Percentiles rank a stretch among this genome's conserved stretches.
Evolutionary conservation across 2,888 invertebrate genomes (phyloP).

Genomic region (Rambutsinella grinnellia): DNA sequence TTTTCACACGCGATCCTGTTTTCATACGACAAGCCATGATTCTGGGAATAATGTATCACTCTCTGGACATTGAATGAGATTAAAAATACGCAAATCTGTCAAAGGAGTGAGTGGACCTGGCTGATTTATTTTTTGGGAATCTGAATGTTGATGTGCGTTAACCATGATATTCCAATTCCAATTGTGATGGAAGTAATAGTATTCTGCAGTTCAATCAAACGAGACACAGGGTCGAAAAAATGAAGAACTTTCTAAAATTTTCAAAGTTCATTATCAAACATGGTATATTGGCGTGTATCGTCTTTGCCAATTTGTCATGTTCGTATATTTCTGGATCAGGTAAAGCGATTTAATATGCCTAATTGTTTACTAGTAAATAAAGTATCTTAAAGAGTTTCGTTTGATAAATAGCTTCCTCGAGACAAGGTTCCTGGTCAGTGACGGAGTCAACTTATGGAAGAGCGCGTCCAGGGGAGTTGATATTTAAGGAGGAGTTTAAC

Average conservation of each 20-base stretch:
- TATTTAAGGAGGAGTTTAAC: constrained; percentile 60
- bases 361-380: background rate
- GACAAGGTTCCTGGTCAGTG: constrained; percentile 60
- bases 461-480: constrained; percentile 56
- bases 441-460: constrained; percentile 55
- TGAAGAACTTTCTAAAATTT: background rate
- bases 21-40: constrained; percentile 29
- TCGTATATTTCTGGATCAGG: constrained; percentile 22
- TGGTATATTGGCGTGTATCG: constrained; percentile 6
- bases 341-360: background rate
- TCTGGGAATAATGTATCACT: too few relatives aligned
- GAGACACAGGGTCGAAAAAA: background rate
- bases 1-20: constrained; percentile 20
- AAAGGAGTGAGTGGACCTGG: background rate
- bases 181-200: constrained; percentile 5
- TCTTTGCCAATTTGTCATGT: constrained; percentile 7
- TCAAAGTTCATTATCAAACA: background rate
- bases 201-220: background rate
- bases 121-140: constrained; percentile 14
- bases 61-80: too few relatives aligned
- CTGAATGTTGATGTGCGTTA: background rate
- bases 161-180: background rate
- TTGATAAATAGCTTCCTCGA: background rate
- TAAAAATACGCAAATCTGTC: background rate
- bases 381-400: background rate